Percentiles rank a stretch among this genome's conserved stretches.
Evolutionary conservation across 2,797 vertebrate genomes (phyloP).

Genomic region (Enoplosus armatus): DNA sequence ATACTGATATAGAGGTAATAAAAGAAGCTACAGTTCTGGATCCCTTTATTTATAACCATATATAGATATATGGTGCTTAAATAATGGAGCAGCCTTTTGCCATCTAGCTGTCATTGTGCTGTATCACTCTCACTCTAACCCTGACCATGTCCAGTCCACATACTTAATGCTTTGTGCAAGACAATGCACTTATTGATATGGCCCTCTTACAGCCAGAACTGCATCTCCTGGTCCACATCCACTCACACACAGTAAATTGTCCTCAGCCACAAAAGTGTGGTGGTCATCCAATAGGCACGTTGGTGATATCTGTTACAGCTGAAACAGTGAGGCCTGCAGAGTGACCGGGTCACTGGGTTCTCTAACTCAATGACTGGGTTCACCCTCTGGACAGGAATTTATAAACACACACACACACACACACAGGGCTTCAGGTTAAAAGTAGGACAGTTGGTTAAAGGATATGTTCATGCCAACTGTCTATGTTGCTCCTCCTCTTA

Average conservation of each 20-base stretch:
- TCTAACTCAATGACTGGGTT: slow-evolving; percentile 34
- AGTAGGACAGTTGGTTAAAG: slow-evolving; percentile 37
- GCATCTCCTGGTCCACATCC: neutral
- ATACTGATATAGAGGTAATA: too few relatives aligned
- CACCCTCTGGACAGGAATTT: slow-evolving; percentile 18
- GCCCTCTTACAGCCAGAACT: slow-evolving; percentile 20
- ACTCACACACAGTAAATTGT: slow-evolving; percentile 16
- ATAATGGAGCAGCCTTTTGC: slow-evolving; percentile 28
- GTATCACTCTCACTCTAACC: slow-evolving; percentile 18
- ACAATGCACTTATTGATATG: slow-evolving; percentile 56
- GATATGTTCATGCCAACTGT: neutral
- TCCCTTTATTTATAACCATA: neutral
- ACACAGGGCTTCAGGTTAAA: slow-evolving; percentile 30
- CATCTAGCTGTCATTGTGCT: slow-evolving; percentile 8
- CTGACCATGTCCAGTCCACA: too few relatives aligned
- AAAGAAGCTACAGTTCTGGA: neutral
- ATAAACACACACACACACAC: neutral
- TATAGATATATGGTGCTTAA: slow-evolving; percentile 2
- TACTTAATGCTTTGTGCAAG: slow-evolving; percentile 54
- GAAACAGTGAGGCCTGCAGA: slow-evolving; percentile 43
- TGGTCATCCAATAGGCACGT: slow-evolving; percentile 41
- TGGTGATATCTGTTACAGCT: slow-evolving; percentile 59
- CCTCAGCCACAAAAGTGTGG: slow-evolving; percentile 19
- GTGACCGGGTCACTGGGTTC: slow-evolving; percentile 58
- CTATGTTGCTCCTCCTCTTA: slow-evolving; percentile 3